Evolutionary conservation across 1,140 invertebrate genomes (phyloP), one percentile per base, ranked within the genome.

Genomic region (Calliphora vicina): DNA sequence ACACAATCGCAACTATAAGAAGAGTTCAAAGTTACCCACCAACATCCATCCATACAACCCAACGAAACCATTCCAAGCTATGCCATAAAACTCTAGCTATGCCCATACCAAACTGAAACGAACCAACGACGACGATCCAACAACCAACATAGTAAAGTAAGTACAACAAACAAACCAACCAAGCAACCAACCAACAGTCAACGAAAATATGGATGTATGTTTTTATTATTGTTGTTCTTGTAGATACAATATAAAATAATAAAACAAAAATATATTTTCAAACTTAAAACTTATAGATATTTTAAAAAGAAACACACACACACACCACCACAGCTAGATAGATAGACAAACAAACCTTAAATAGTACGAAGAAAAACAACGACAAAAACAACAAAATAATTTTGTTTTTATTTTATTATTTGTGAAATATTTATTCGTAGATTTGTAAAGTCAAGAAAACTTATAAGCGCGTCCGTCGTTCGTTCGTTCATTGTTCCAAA

Each of bases 11-110:
- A 35, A 50, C 45, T 12, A 67, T 67, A 67, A 67, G 61, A 67
- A 67, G 61, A 67, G 61, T 67, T 67, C 61, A 67, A 67, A 67
- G 61, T 67, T 67, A 67, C n/a, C 61, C 61, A 67, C n/a, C 20
- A 67, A 23, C 20, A 67, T 57, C 50, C 50, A 57, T 13, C 50
- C 50, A 57, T 5, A 3, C 29, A 35, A 10, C 61, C 17, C n/a
- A n/a, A n/a, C n/a, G n/a, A n/a, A 1, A 10, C 61, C 61, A 67
- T 23, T 3, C 61, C 61, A 20, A 57, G n/a, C 50, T 57, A 67
- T 23, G 12, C 61, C 20, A 67, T 35, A 57, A 13, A 3, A 23
- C 61, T 25, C 20, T 67, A 20, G 0, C 35, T 10, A 35, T 67
- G 61, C 61, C 61, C 61, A 67, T 67, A 23, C 20, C 61, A 67